A percentile compares a stretch with the other conserved stretches of the same genome.
Evolutionary conservation across 2,797 vertebrate species (phyloP).

Genomic region (Smutsia temminckii): DNA sequence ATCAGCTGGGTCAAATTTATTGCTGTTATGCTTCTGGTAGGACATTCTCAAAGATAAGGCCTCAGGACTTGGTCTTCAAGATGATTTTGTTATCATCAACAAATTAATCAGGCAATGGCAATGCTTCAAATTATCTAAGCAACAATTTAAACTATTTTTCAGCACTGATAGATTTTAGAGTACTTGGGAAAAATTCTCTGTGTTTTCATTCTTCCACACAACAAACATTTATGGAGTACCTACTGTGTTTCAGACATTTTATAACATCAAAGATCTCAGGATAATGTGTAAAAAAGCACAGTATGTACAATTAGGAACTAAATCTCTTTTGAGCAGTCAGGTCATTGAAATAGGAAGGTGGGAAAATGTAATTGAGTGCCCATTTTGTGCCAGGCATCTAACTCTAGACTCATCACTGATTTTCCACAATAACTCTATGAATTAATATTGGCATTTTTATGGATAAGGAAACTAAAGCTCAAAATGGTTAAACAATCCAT

Average conservation of each 20-base stretch:
- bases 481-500: neutral
- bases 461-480: neutral
- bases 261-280: neutral
- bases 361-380: neutral
- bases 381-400: neutral
- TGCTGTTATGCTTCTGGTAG: neutral
- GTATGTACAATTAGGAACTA: neutral
- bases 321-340: neutral
- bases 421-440: neutral
- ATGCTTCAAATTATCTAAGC: neutral
- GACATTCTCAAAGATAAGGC: neutral
- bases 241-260: neutral
- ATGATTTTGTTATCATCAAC: neutral
- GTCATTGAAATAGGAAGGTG: neutral
- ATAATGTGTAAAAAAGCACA: neutral
- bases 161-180: neutral
- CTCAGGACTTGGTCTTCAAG: neutral
- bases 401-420: neutral
- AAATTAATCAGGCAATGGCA: neutral
- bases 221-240: neutral
- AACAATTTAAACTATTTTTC: neutral
- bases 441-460: neutral
- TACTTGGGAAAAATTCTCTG: neutral
- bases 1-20: neutral
- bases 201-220: neutral